Evolutionary conservation across 1,140 invertebrate genomes (phyloP).

Genomic region (Galleria mellonella): DNA sequence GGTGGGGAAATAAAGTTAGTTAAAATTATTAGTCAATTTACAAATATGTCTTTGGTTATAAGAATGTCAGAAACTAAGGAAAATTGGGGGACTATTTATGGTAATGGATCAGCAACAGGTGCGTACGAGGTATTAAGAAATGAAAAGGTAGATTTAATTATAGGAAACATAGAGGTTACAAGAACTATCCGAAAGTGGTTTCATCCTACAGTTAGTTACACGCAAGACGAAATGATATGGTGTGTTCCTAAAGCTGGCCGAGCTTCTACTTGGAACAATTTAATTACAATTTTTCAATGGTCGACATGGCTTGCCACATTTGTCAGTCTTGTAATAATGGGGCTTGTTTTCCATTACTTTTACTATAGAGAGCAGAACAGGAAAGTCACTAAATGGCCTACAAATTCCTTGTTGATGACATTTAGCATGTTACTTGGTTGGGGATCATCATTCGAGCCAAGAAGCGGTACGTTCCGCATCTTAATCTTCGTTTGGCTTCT

Average conservation of each 20-base stretch:
- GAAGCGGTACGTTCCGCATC: slow-evolving; percentile 57
- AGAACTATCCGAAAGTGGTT: slow-evolving; percentile 61
- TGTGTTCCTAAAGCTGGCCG: slow-evolving; percentile 56
- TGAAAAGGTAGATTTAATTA: slow-evolving; percentile 54
- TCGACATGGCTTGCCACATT: slow-evolving; percentile 64
- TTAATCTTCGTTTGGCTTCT: slow-evolving; percentile 64
- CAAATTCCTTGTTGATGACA: slow-evolving; percentile 65
- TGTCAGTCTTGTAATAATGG: slow-evolving; percentile 45
- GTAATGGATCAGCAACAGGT: slow-evolving; percentile 50
- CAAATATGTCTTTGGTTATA: slow-evolving; percentile 60
- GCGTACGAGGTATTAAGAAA: slow-evolving; percentile 46
- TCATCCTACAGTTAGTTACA: slow-evolving; percentile 61
- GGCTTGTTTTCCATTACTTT: slow-evolving; percentile 57
- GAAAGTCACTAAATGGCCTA: slow-evolving; percentile 59
- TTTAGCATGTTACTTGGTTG: slow-evolving; percentile 68
- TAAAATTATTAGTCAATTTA: slow-evolving; percentile 62
- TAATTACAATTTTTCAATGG: slow-evolving; percentile 68
- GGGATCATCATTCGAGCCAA: slow-evolving; percentile 58
- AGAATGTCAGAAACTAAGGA: slow-evolving; percentile 52
- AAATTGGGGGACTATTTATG: slow-evolving; percentile 56
- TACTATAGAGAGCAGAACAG: slow-evolving; percentile 47
- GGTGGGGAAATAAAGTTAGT: slow-evolving; percentile 67
- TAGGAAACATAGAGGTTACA: slow-evolving; percentile 68
- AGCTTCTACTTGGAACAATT: slow-evolving; percentile 62
- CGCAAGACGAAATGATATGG: slow-evolving; percentile 71